These are phyloP conservation scores for Ornithorhynchus anatinus DNA, from an alignment of 2,113 vertebrate genomes.

Conservation along the genomic window DNA sequence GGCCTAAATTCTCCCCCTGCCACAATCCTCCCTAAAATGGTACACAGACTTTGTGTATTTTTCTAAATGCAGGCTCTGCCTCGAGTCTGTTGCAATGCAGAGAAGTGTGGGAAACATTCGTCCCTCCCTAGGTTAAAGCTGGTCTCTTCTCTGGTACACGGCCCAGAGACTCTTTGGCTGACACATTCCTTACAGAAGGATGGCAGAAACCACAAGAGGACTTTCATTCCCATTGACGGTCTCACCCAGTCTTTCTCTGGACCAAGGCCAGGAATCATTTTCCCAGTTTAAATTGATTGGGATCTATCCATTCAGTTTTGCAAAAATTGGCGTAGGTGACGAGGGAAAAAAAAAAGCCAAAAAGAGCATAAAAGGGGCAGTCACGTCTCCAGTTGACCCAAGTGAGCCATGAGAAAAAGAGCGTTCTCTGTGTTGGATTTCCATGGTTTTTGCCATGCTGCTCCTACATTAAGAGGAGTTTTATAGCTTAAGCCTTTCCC, in stretches of 20 bases:
- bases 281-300: neutral
- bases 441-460: neutral
- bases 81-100: no score
- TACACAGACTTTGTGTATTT: no score
- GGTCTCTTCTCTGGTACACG: no score
- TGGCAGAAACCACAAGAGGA: conserved; percentile 2
- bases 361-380: neutral
- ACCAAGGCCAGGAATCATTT: neutral
- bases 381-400: neutral
- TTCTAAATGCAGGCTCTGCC: no score
- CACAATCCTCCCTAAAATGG: no score
- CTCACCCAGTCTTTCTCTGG: neutral
- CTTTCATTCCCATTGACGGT: neutral
- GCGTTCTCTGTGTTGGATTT: neutral
- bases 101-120: no score
- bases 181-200: no score
- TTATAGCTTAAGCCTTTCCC: neutral
- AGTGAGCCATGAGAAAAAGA: neutral
- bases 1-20: no score
- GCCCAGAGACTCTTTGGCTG: no score
- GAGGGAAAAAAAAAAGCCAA: neutral
- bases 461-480: neutral
- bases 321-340: neutral
- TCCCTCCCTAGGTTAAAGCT: no score
- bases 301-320: neutral